Conservation (phyloP, 1,140 invertebrate genomes). For the Calliopsis andreniformis region DNA sequence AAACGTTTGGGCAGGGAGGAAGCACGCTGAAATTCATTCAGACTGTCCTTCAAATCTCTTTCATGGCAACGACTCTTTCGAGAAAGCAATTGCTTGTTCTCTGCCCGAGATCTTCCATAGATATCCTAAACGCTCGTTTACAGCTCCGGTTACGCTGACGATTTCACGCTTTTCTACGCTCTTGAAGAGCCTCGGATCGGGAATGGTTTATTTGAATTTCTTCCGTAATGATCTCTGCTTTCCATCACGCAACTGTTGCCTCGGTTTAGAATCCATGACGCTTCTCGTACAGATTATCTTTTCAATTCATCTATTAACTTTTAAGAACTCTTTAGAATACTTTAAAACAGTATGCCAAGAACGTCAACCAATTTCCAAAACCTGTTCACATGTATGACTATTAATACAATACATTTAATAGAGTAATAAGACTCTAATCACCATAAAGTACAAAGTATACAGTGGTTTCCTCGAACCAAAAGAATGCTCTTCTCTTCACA, state of each 20-base stretch:
- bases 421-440: too few relatives aligned
- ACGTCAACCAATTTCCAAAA: too few relatives aligned
- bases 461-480: too few relatives aligned
- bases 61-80: background rate
- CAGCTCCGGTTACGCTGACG: background rate
- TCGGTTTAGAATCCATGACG: background rate
- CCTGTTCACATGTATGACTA: too few relatives aligned
- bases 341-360: too few relatives aligned
- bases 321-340: too few relatives aligned
- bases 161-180: background rate
- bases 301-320: too few relatives aligned
- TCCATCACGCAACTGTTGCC: background rate
- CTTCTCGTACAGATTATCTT: too few relatives aligned
- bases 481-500: too few relatives aligned
- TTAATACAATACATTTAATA: too few relatives aligned
- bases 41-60: background rate
- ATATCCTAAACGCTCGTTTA: constrained; percentile 24
- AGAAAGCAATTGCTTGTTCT: background rate
- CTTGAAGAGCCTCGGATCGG: too few relatives aligned
- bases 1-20: background rate
- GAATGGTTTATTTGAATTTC: background rate
- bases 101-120: background rate
- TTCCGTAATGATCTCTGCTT: background rate
- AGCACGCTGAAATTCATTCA: background rate
- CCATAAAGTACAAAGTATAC: too few relatives aligned